Percentiles rank a stretch among this genome's conserved stretches.
Conservation (phyloP, 2,888 invertebrate species). For the Auanema sp. region DNA sequence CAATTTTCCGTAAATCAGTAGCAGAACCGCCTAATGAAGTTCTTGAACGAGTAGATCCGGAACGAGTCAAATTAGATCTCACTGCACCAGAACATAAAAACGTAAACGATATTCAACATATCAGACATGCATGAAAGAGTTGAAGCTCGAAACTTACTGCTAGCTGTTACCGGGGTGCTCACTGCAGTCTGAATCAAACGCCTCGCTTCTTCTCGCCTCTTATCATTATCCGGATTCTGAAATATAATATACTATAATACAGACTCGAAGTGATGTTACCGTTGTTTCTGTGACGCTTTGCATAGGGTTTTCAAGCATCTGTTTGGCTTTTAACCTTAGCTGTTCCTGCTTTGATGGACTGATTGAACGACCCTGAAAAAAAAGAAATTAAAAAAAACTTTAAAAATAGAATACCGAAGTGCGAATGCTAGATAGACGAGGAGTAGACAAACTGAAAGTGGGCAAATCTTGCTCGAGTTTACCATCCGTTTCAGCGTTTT, state of each 20-base stretch:
- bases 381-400: neutral
- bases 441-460: too few species aligned
- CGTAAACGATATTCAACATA: constrained; percentile 1
- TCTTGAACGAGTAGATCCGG: constrained; percentile 14
- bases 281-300: constrained; percentile 2
- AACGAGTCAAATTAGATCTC: neutral
- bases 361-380: constrained; percentile 5
- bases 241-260: neutral
- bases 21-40: constrained; percentile 27
- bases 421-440: too few species aligned
- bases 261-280: neutral
- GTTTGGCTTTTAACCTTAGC: constrained; percentile 40
- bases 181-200: constrained; percentile 34
- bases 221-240: constrained; percentile 27
- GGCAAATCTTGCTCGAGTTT: too few species aligned
- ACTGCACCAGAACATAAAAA: constrained; percentile 4
- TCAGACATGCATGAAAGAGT: neutral
- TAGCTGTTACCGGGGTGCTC: constrained; percentile 16
- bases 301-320: constrained; percentile 42
- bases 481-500: too few species aligned
- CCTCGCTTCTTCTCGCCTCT: constrained; percentile 39
- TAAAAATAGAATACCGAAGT: too few species aligned
- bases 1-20: constrained; percentile 7
- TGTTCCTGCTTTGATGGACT: constrained; percentile 34
- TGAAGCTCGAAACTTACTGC: neutral